Conservation (phyloP, 2,888 invertebrate genomes). For the Phorcus lineatus region DNA sequence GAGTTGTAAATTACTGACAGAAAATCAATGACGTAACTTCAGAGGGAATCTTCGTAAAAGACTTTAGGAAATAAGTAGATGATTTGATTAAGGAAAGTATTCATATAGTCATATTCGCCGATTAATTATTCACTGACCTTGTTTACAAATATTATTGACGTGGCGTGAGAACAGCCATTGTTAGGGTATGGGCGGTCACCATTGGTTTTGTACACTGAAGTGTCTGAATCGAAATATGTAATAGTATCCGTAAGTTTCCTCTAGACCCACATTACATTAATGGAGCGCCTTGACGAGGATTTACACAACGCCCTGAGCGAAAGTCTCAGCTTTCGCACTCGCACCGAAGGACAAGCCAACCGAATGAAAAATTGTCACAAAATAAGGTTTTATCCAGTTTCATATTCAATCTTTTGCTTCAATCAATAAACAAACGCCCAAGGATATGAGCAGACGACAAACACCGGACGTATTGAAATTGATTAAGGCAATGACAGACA, state of each 20-base stretch:
- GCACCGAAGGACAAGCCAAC: neutral
- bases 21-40: too few relatives aligned
- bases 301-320: neutral
- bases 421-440: constrained; percentile 7
- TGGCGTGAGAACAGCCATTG: too few relatives aligned
- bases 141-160: too few relatives aligned
- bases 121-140: too few relatives aligned
- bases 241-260: neutral
- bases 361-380: neutral
- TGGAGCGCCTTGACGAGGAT: neutral
- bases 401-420: neutral
- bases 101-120: too few relatives aligned
- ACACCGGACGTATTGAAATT: neutral
- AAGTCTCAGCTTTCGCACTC: neutral
- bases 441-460: neutral
- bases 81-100: too few relatives aligned
- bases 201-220: neutral
- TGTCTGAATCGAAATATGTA: neutral
- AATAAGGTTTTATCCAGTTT: neutral
- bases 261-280: neutral
- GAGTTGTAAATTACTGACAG: too few relatives aligned
- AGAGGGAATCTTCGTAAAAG: too few relatives aligned
- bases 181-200: too few relatives aligned
- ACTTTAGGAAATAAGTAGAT: too few relatives aligned
- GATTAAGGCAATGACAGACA: neutral